phyloP scores from a whole-genome alignment of 2,113 vertebrate species.

The Rhodinocichla rosea region DNA sequence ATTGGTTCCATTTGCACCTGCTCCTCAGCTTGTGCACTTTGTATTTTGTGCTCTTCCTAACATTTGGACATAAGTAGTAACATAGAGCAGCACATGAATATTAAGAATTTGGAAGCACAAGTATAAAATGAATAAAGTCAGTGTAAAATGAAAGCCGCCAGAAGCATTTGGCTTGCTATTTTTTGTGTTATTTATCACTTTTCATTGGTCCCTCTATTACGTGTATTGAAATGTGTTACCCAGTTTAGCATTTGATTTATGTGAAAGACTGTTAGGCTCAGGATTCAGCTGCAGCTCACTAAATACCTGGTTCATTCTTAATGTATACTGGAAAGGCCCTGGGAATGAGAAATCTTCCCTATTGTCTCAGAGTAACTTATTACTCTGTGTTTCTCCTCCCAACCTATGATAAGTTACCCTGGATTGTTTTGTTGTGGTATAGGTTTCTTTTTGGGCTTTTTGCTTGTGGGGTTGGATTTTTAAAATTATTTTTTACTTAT shows the following conservation, averaged over 20 bases:
- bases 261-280: not conserved
- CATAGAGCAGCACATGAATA: not conserved
- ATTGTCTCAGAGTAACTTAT: not conserved
- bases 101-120: not conserved
- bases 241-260: not conserved
- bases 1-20: not conserved
- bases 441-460: not conserved
- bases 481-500: not conserved
- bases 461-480: not conserved
- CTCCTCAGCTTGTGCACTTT: fast-evolving
- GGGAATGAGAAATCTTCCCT: not conserved
- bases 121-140: not conserved
- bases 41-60: not conserved
- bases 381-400: not conserved
- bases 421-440: not conserved
- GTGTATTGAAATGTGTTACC: not conserved
- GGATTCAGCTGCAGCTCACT: not conserved
- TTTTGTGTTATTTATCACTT: not conserved
- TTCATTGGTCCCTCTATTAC: not conserved
- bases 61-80: not conserved
- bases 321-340: not conserved
- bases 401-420: not conserved
- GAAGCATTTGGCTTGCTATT: not conserved
- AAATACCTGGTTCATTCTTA: not conserved
- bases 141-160: not conserved